Percentiles rank a stretch among this genome's conserved stretches.
phyloP scores from a whole-genome alignment of 2,113 vertebrate species.

The Pao palembangensis region DNA sequence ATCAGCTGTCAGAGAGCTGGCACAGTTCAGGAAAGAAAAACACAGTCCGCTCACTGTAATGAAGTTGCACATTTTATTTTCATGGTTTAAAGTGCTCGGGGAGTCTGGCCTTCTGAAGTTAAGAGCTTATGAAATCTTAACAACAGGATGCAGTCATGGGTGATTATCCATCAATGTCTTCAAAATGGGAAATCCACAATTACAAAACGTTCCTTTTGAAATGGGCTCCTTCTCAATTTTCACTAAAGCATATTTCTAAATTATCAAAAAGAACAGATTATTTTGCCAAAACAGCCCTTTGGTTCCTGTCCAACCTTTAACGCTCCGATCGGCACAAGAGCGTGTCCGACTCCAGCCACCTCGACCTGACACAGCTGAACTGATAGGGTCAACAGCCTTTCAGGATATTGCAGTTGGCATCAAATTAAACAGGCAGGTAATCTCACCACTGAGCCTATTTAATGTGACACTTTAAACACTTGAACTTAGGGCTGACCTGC shows the following conservation, averaged over 20 bases:
- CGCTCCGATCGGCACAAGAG: conserved; percentile 21
- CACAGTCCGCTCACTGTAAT: conserved; percentile 15
- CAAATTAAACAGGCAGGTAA: conserved; percentile 81
- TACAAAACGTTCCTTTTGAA: too few species aligned
- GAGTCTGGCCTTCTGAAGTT: background rate
- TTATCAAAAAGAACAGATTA: background rate
- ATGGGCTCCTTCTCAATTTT: background rate
- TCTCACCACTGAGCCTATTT: conserved; percentile 72
- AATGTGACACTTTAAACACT: conserved; percentile 84
- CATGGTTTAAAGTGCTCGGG: background rate
- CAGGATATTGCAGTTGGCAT: conserved; percentile 86
- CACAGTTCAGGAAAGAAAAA: conserved; percentile 38
- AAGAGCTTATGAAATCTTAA: conserved; percentile 17
- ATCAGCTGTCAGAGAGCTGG: conserved; percentile 49
- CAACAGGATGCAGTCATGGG: background rate
- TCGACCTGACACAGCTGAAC: conserved; percentile 27
- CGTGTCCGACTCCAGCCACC: conserved; percentile 29
- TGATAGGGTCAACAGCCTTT: conserved; percentile 66
- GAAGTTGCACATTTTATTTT: conserved; percentile 4
- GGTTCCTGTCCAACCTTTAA: conserved; percentile 37
- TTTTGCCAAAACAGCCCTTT: conserved; percentile 13
- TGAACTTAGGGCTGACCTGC: conserved; percentile 68
- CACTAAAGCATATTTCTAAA: background rate
- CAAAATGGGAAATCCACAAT: background rate
- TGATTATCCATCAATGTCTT: conserved; percentile 3